Evolutionary conservation across 2,113 vertebrate species (phyloP), one percentile per base, ranked within the genome.

Genomic region (Sylvilagus bachmani): DNA sequence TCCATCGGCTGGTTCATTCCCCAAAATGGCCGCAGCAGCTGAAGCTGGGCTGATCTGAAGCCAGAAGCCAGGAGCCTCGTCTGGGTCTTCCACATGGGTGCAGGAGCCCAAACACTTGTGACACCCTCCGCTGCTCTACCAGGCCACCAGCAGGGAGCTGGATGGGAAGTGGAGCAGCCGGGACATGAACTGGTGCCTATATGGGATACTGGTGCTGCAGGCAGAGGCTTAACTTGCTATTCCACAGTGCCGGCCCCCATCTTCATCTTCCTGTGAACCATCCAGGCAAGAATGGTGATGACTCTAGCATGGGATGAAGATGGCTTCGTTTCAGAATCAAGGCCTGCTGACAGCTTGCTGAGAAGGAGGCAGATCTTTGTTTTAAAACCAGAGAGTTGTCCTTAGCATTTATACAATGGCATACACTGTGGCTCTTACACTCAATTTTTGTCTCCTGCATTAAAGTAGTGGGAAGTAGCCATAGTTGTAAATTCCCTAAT

Each of bases 391-490:
- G n/a, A 5, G 9, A 36, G 44, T 93, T 55, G 3, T 85, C 70
- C 13, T 94, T 53, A 49, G 33, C 64, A 36, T 61, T 79, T 62
- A 19, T 86, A 86, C 85, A 89, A 64, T 22, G 82, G 24, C 10
- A 82, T 74, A 93, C 79, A 89, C n/a, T 84, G 51, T 84, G 80
- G 1, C n/a, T 83, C 55, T 86, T 85, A 66, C 0, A 6, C 16
- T 89, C 84, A 90, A 71, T 58, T 93, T 89, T 89, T 94, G 38
- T 73, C 69, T 61, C 51, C n/a, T 31, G 69, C 71, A 4, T 94
- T 81, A 64, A 80, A 87, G 75, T 67, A 75, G 27, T 51, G 73
- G 24, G 78, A 89, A 79, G 67, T 33, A 77, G 55, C 11, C 44
- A 55, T 12, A 74, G 62, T n/a, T 84, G 25, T 81, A 96, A 92